Percentiles rank a stretch among this genome's conserved stretches.
Conservation (phyloP, 2,113 vertebrate genomes). For the Jaculus jaculus region DNA sequence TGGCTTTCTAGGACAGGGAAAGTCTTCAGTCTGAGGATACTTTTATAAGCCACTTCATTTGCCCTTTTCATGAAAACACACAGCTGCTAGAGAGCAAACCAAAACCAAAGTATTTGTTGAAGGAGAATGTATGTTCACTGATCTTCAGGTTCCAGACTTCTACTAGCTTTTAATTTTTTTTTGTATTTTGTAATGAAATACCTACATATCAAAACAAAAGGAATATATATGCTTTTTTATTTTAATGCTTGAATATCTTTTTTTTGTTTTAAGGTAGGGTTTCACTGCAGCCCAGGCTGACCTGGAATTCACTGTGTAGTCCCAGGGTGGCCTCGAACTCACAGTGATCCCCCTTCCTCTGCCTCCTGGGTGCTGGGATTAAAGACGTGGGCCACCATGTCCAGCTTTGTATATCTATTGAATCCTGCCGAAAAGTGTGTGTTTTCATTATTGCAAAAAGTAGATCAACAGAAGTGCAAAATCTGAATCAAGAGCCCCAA, state of each 20-base stretch:
- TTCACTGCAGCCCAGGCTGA: too few relatives aligned
- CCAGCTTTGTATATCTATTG: neutral
- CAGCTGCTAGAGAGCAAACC: neutral
- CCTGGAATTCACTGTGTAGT: too few relatives aligned
- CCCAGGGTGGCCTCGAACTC: too few relatives aligned
- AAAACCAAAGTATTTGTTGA: neutral
- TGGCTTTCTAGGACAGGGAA: neutral
- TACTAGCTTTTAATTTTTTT: neutral
- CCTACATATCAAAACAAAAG: slow-evolving; percentile 35
- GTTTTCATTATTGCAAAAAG: slow-evolving; percentile 56
- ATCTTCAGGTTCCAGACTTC: neutral
- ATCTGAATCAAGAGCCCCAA: neutral
- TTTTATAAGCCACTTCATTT: neutral
- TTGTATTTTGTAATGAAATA: slow-evolving; percentile 49
- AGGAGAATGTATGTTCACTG: neutral
- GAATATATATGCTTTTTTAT: neutral
- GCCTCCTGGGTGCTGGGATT: too few relatives aligned
- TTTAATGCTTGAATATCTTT: too few relatives aligned
- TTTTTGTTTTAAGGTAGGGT: too few relatives aligned
- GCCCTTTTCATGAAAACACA: neutral
- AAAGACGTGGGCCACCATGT: too few relatives aligned
- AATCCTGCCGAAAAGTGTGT: slow-evolving; percentile 11
- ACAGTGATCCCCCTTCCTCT: too few relatives aligned
- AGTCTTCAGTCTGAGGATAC: neutral
- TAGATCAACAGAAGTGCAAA: neutral